Conservation (phyloP, 1,140 invertebrate genomes). For the Tetraneura akinire region DNA sequence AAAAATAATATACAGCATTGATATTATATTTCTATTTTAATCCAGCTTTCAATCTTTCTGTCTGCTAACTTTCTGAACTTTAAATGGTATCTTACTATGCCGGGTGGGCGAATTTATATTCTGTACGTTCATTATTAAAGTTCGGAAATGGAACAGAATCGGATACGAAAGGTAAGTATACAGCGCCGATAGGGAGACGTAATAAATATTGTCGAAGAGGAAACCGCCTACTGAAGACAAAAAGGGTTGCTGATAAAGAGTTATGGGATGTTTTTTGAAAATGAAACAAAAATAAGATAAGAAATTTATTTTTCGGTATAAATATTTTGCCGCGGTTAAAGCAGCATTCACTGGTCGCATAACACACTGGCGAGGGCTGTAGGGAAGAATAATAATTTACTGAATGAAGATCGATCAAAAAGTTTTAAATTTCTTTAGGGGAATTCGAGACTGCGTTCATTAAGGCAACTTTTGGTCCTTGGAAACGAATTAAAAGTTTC, state of each 20-base stretch:
- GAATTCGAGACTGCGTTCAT: constrained; percentile 28
- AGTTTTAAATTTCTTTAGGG: constrained; percentile 47
- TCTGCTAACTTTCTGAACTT: constrained; percentile 26
- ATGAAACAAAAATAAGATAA: constrained; percentile 32
- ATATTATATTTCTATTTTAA: not conserved
- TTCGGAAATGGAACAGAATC: constrained; percentile 32
- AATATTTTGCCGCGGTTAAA: constrained; percentile 6
- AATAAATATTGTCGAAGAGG: constrained; percentile 30
- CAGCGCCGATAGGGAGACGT: not conserved
- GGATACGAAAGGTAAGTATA: not conserved
- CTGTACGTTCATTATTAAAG: constrained; percentile 41
- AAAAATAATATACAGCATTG: too few species aligned
- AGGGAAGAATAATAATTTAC: constrained; percentile 33
- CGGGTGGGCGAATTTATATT: constrained; percentile 30
- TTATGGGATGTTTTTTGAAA: constrained; percentile 40
- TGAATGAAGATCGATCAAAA: constrained; percentile 45
- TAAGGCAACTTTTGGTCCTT: constrained; percentile 36
- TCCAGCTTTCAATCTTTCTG: not conserved
- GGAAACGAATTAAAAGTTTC: constrained; percentile 50
- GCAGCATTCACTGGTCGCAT: too few species aligned
- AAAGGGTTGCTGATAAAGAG: constrained; percentile 50
- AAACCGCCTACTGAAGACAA: constrained; percentile 32
- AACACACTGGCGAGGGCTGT: not conserved
- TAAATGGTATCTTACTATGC: not conserved
- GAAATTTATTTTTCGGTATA: constrained; percentile 32